These are phyloP conservation scores for Andricus curvator DNA, from an alignment of 2,888 invertebrate genomes.

Conservation along the genomic window DNA sequence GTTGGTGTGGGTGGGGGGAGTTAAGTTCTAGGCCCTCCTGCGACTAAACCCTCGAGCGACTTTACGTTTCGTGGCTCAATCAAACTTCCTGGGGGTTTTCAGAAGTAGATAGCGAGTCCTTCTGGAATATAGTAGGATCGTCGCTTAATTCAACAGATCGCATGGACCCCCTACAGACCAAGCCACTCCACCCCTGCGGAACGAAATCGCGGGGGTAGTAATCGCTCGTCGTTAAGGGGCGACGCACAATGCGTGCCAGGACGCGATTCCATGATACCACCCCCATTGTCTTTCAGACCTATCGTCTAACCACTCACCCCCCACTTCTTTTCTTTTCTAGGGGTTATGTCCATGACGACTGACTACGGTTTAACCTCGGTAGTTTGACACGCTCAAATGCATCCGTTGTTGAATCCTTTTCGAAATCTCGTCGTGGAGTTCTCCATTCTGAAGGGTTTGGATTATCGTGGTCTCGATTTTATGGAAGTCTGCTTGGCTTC, in stretches of 20 bases:
- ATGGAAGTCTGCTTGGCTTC: constrained; percentile 26
- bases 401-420: constrained; percentile 67
- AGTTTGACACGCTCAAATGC: constrained; percentile 74
- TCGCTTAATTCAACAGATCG: constrained; percentile 62
- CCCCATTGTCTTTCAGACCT: constrained; percentile 71
- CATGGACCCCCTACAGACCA: constrained; percentile 45
- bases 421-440: constrained; percentile 46
- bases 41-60: constrained; percentile 36
- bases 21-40: constrained; percentile 11
- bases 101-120: constrained; percentile 45
- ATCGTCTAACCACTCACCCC: constrained; percentile 50
- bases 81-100: constrained; percentile 37
- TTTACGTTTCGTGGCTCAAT: constrained; percentile 38
- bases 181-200: constrained; percentile 53
- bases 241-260: constrained; percentile 74
- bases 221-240: constrained; percentile 72
- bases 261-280: constrained; percentile 74
- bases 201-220: constrained; percentile 63
- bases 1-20: not conserved
- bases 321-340: constrained; percentile 45
- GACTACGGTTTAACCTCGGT: constrained; percentile 73
- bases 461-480: constrained; percentile 4
- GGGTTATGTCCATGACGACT: constrained; percentile 67
- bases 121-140: constrained; percentile 51
- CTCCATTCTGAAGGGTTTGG: constrained; percentile 1